These are phyloP conservation scores for Alosa alosa DNA, from an alignment of 2,113 vertebrate species.

Conservation along the genomic window DNA sequence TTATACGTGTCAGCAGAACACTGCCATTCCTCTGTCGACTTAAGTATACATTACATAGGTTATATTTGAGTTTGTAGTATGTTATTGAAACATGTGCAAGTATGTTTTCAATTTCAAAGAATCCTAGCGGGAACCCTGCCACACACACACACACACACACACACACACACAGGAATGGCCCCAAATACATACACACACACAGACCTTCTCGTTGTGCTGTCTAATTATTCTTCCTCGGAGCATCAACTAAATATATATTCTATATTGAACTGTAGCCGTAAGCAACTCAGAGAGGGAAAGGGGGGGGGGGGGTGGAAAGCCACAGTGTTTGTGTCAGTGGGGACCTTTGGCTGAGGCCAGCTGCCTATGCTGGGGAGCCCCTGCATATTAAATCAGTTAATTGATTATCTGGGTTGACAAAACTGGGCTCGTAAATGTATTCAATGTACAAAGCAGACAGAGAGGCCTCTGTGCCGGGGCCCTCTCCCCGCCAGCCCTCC, in stretches of 20 bases:
- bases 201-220: not conserved
- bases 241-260: slow-evolving; percentile 4
- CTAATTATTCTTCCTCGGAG: slow-evolving; percentile 6
- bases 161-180: not conserved
- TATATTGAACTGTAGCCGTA: not conserved
- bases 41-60: too few relatives aligned
- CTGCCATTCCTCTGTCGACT: too few relatives aligned
- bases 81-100: too few relatives aligned
- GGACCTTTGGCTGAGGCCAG: slow-evolving; percentile 15
- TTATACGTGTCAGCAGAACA: too few relatives aligned
- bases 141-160: not conserved
- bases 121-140: too few relatives aligned
- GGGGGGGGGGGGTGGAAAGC: not conserved
- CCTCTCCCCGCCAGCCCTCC: slow-evolving; percentile 13
- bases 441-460: slow-evolving; percentile 44
- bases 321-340: not conserved
- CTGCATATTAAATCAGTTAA: slow-evolving; percentile 49
- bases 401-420: slow-evolving; percentile 54
- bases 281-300: not conserved
- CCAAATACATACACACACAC: not conserved
- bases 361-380: slow-evolving; percentile 32
- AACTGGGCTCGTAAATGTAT: slow-evolving; percentile 46
- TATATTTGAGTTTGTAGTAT: too few relatives aligned
- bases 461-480: slow-evolving; percentile 26
- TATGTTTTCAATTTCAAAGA: too few relatives aligned